Base-by-base conservation (phyloP, 1,140 invertebrate genomes). In the Colletes latitarsis region DNA sequence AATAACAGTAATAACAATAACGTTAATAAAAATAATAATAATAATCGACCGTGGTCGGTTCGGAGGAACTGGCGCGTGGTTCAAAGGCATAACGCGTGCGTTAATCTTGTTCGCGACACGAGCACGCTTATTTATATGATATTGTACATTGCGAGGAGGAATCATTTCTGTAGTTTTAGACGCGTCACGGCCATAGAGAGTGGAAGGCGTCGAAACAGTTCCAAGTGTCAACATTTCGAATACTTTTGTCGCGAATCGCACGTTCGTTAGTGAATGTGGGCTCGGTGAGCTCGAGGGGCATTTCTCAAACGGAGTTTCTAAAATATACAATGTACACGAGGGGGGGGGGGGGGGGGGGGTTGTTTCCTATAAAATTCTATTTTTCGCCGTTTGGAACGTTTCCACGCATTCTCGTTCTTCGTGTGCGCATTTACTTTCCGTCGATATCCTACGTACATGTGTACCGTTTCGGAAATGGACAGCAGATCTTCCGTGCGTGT, bases 1-100 rank as follows among this genome's bases (percentile, higher is more conserved):
- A 57, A 82, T 80, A 66, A 53, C 74, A 39, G 80, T 82, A 87
- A 62, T 66, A 84, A 84, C 74, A 53, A 66, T 15, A 81, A 52
- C 82, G 53, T 79, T 71, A 78, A 74, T 84, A 77, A 84, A 78
- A 70, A 21, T 60, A 82, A 83, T 79, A 78, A 84, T 88, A 86
- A 88, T 82, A 60, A 75, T 83, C 57, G 58, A 69, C 71, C 77
- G 78, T 81, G 75, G 43, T 69, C 67, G 69, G 66, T 62, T 57
- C 60, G 19, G 62, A 74, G 83, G 80, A 86, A 86, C 81, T 86
- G 84, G 71, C 83, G 77, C 77, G 77, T 17, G 30, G 17, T 55
- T 73, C 43, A 39, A 73, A 79, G 49, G 69, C 58, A 63, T 6
- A 21, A 53, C 68, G 21, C 46, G 68, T 71, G 76, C 68, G 17